Conservation (phyloP, 2,888 invertebrate genomes). For the Coelopa pilipes region DNA sequence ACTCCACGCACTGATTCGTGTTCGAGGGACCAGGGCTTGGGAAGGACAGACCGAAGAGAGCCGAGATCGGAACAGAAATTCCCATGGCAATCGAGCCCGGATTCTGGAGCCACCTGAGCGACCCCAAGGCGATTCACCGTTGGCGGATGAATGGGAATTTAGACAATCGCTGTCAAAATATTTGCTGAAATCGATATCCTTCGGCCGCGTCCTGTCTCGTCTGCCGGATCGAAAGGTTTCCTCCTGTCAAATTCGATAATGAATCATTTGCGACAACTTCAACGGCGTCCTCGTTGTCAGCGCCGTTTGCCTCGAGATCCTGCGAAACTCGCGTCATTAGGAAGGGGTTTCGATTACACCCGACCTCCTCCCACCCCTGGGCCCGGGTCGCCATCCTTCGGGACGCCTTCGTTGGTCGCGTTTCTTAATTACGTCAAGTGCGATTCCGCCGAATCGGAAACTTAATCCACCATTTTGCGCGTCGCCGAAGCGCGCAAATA, state of each 20-base stretch:
- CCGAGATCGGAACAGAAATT: too few relatives aligned
- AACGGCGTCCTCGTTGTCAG: background rate
- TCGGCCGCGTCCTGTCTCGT: constrained; percentile 24
- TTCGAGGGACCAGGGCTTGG: too few relatives aligned
- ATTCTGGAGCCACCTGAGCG: too few relatives aligned
- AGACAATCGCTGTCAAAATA: constrained; percentile 50
- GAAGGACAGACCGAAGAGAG: too few relatives aligned
- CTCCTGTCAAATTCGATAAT: constrained; percentile 20
- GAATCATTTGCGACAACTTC: constrained; percentile 17
- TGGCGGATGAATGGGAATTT: too few relatives aligned
- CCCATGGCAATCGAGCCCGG: too few relatives aligned
- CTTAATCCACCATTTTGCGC: constrained; percentile 37
- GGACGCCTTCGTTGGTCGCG: constrained; percentile 28
- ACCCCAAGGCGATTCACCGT: too few relatives aligned
- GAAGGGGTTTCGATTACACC: constrained; percentile 34
- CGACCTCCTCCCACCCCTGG: constrained; percentile 4
- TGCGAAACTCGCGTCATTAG: constrained; percentile 14
- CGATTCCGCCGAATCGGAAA: constrained; percentile 28
- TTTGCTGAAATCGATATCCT: constrained; percentile 49
- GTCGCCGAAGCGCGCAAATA: constrained; percentile 7
- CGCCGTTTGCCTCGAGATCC: constrained; percentile 7
- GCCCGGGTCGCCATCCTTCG: constrained; percentile 26
- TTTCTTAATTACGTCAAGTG: constrained; percentile 39
- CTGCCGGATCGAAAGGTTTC: background rate
- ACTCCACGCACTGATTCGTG: too few relatives aligned